phyloP scores from a whole-genome alignment of 1,140 invertebrate genomes.

The Listronotus oregonensis region DNA sequence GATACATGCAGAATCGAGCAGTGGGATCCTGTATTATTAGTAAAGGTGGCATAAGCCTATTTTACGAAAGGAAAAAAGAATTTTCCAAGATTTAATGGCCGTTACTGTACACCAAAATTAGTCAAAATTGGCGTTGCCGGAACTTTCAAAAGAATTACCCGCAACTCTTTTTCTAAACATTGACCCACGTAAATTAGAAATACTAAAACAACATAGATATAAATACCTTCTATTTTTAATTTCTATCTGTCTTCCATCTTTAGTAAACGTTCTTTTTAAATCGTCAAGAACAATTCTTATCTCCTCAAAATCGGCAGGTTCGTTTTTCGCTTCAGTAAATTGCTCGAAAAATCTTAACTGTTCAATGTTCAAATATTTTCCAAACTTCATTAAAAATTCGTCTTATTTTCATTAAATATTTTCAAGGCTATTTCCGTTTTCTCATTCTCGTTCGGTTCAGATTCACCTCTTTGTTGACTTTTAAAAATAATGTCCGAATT shows the following conservation, averaged over 20 bases:
- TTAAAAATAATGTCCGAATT: conserved; percentile 47
- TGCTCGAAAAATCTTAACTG: conserved; percentile 72
- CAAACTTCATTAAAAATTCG: conserved; percentile 74
- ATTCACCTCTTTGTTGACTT: conserved; percentile 74
- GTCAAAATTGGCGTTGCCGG: too few relatives aligned
- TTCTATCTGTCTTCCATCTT: conserved; percentile 70
- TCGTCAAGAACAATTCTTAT: conserved; percentile 65
- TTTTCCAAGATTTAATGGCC: too few relatives aligned
- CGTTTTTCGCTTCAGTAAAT: conserved; percentile 45
- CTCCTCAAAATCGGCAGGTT: conserved; percentile 60
- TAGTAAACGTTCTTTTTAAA: conserved; percentile 62
- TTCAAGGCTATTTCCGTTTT: conserved; percentile 72
- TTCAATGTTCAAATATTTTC: conserved; percentile 68
- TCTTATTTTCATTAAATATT: conserved; percentile 68
- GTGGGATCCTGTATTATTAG: too few relatives aligned
- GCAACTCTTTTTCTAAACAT: too few relatives aligned
- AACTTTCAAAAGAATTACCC: too few relatives aligned
- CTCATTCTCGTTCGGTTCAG: conserved; percentile 69
- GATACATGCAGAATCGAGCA: too few relatives aligned
- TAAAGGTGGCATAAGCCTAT: too few relatives aligned
- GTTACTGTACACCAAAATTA: too few relatives aligned
- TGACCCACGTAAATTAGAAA: too few relatives aligned
- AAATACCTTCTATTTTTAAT: conserved; percentile 39
- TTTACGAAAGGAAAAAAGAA: too few relatives aligned
- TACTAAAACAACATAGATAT: background rate